Evolutionary conservation across 2,797 vertebrate species (phyloP), one percentile per base, ranked within the genome.

Genomic region (Hypotaenidia philippensis): DNA sequence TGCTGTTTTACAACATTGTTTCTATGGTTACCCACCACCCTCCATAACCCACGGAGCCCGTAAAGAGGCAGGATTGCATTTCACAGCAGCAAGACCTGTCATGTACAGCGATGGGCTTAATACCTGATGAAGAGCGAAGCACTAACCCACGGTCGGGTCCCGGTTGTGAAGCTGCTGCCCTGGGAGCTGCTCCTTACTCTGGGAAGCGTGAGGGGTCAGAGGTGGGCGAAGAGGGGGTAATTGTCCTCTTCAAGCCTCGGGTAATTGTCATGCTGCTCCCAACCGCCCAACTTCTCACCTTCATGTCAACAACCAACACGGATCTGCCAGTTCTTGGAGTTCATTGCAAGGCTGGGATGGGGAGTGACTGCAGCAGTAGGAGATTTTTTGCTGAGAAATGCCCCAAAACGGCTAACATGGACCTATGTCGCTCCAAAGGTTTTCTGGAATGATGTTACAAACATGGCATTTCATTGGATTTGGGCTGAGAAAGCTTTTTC

Each of bases 11-110:
- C 93, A 95, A 18, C 32, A 13, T 56, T 0, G 91, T 98, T 97
- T 95, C 97, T 89, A 97, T 97, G 96, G 97, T 96, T 97, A 98
- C 97, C 61, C 81, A 86, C 90, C 91, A 93, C 82, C 83, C 93
- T 93, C 66, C 3, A 16, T 96, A 97, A 88, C 95, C 94, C 83
- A 94, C 0, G 0, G 89, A 97, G 89, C 71, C 95, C 15, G 1
- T 81, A 82, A 96, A 97, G 95, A 96, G 77, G 83, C 41, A 76
- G 85, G 90, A 93, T 66, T 84, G 45, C 74, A 85, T 90, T 96
- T 96, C 79, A 71, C 60, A 74, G 38, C 26, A 21, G 83, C 87
- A 71, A 91, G 72, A 82, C 38, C 64, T 92, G 89, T 66, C 81
- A 27, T 7, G 77, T 69, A 45, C 38, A 63, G 52, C 60, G 68